A percentile compares a stretch with the other conserved stretches of the same genome.
Evolutionary conservation across 2,797 vertebrate species (phyloP).

Genomic region (Champsocephalus esox): DNA sequence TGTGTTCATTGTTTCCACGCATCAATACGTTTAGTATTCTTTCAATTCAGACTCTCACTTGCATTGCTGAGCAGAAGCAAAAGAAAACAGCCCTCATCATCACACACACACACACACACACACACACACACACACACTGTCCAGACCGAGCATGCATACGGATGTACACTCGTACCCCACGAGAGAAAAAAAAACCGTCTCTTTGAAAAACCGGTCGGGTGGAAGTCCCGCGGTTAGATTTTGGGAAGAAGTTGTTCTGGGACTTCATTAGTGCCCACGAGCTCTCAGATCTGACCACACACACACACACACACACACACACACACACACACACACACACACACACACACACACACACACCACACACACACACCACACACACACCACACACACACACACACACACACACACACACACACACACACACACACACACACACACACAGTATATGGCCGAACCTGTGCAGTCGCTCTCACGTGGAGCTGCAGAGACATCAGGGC

Average conservation of each 20-base stretch:
- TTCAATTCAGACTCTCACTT: not conserved
- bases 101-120: not conserved
- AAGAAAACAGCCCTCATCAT: too few species aligned
- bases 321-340: too few species aligned
- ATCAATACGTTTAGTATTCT: not conserved
- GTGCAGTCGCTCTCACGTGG: not conserved
- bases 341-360: too few species aligned
- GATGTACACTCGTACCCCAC: slow-evolving; percentile 22
- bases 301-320: too few species aligned
- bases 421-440: too few species aligned
- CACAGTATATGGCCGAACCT: not conserved
- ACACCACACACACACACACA: too few species aligned
- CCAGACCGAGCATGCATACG: not conserved
- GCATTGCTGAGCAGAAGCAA: not conserved
- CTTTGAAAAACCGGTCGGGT: slow-evolving; percentile 67
- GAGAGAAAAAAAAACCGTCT: slow-evolving; percentile 38
- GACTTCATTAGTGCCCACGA: slow-evolving; percentile 82
- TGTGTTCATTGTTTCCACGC: not conserved
- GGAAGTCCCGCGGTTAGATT: slow-evolving; percentile 72
- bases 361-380: too few species aligned
- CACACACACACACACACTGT: too few species aligned
- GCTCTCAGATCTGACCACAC: slow-evolving; percentile 72
- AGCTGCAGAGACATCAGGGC: slow-evolving; percentile 13
- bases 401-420: too few species aligned
- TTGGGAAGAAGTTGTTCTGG: slow-evolving; percentile 70